Base-by-base conservation (phyloP, 2,888 invertebrate species). In the Heliconius erato region DNA sequence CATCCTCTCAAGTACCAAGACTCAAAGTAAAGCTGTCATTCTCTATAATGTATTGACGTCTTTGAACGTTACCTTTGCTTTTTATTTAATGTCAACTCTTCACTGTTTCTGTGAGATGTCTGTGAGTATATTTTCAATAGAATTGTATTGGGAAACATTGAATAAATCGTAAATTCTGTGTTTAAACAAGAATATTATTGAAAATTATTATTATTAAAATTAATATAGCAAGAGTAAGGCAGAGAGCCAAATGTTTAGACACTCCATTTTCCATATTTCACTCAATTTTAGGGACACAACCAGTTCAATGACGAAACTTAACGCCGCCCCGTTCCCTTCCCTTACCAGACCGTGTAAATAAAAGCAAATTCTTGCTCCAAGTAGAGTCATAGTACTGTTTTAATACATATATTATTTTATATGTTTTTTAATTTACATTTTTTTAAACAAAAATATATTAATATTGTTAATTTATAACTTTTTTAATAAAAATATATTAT, bases 1-100 rank as follows among this genome's bases (percentile, higher is more conserved):
- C 87, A 85, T 77, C 82, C 85, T 84, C 83, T 85, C 82, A 85
- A 86, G 87, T 85, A 83, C 82, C 85, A 80, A 82, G 84, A 79
- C 84, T 82, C 79, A 85, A 84, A 82, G 82, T 77, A 77, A 83
- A 82, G 67, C 82, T 71, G 74, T 54, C 76, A 79, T 71, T 79
- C 74, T 82, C 74, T 83, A 65, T 72, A 82, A 26, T 69, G 80
- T 84, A 82, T 83, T 79, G 83, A 83, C 82, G 82, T 74, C 67
- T 85, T 82, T 81, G 82, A 79, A 79, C 79, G 40, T 79, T 79
- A 79, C 74, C 78, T 82, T 83, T 78, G 68, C 49, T 65, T 80
- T 81, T 79, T 54, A 63, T 35, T 26, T 54, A 28, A 44, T 49
- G 44, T 35, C 67, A 74, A 74, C 28, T 23, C 0, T 63, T n/a